Evolutionary conservation across 2,113 vertebrate genomes (phyloP).

Genomic region (Labrus mixtus): DNA sequence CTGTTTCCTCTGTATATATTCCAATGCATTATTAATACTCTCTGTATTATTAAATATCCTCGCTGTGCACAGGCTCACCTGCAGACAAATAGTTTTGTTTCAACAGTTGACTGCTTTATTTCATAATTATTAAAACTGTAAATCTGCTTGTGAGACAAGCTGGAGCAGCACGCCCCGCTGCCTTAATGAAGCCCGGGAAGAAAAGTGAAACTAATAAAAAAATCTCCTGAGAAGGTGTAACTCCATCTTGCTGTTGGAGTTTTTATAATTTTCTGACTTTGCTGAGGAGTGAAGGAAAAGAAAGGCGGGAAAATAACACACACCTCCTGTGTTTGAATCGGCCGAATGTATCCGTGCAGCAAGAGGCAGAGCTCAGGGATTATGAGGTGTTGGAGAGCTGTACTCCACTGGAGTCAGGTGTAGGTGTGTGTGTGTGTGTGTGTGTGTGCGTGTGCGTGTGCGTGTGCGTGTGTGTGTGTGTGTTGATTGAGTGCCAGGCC

Average conservation of each 20-base stretch:
- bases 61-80: constrained; percentile 1
- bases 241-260: background rate
- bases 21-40: constrained; percentile 37
- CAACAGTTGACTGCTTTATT: constrained; percentile 10
- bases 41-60: constrained; percentile 6
- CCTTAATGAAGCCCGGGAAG: background rate
- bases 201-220: constrained; percentile 13
- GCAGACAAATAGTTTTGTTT: constrained; percentile 14
- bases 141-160: background rate
- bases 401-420: constrained; percentile 33
- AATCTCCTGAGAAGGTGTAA: background rate
- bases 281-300: background rate
- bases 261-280: constrained; percentile 36
- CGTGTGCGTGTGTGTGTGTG: constrained; percentile 30
- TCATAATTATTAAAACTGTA: constrained; percentile 32
- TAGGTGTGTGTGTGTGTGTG: background rate
- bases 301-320: too few relatives aligned
- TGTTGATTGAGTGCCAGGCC: constrained; percentile 60
- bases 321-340: constrained; percentile 30
- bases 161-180: background rate
- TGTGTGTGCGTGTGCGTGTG: constrained; percentile 23
- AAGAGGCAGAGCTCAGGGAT: constrained; percentile 17
- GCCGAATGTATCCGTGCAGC: constrained; percentile 41
- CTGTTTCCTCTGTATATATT: constrained; percentile 12
- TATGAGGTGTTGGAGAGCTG: constrained; percentile 43